Percentiles rank a stretch among this genome's conserved stretches.
phyloP scores from a whole-genome alignment of 2,888 invertebrate genomes.

The Epirrhoe tristata region DNA sequence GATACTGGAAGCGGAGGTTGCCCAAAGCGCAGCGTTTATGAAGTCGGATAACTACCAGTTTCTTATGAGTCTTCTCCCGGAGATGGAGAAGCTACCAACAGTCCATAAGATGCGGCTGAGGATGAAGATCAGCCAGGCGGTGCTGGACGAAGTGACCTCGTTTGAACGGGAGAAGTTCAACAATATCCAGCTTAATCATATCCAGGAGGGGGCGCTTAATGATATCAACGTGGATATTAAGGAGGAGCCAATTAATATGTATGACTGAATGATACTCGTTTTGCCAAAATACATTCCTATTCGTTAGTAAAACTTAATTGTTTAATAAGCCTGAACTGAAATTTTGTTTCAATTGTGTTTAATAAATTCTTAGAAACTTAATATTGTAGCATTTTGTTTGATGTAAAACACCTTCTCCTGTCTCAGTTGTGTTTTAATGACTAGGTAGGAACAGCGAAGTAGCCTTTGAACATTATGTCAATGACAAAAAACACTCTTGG shows the following conservation, averaged over 20 bases:
- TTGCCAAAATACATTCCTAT: slow-evolving; percentile 24
- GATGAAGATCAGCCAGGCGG: slow-evolving; percentile 40
- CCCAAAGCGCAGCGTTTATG: slow-evolving; percentile 27
- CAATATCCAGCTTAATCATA: slow-evolving; percentile 19
- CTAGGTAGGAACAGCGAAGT: too few species aligned
- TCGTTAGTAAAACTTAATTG: neutral
- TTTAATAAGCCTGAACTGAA: too few species aligned
- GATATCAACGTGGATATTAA: slow-evolving; percentile 27
- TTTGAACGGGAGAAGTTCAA: slow-evolving; percentile 26
- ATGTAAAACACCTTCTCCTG: too few species aligned
- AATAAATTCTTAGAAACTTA: too few species aligned
- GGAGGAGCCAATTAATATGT: slow-evolving; percentile 42
- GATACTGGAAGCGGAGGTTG: slow-evolving; percentile 41
- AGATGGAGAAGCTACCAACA: slow-evolving; percentile 42
- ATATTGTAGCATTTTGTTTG: too few species aligned
- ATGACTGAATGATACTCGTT: slow-evolving; percentile 27
- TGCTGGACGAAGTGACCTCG: slow-evolving; percentile 36
- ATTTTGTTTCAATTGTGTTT: too few species aligned
- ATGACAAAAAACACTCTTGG: too few species aligned
- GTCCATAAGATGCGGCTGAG: slow-evolving; percentile 42
- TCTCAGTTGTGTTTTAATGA: too few species aligned
- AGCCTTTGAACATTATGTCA: too few species aligned
- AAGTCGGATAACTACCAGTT: slow-evolving; percentile 45
- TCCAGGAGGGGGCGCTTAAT: slow-evolving; percentile 9
- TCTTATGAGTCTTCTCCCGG: slow-evolving; percentile 43